Base-by-base conservation (phyloP, 1,140 invertebrate genomes). In the Cotesia typhae region DNA sequence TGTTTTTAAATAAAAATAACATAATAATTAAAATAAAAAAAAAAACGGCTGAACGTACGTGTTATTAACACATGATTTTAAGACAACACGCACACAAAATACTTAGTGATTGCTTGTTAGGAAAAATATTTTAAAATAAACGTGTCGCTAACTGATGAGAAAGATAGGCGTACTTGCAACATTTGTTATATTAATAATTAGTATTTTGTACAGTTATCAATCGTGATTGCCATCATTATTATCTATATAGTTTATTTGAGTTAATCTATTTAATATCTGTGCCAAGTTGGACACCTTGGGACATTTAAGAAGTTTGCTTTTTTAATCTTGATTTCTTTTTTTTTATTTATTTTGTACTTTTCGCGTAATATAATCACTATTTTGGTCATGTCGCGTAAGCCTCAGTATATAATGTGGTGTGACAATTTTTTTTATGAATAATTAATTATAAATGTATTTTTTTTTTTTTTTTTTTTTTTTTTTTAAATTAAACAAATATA, bases 81-180 rank as follows among this genome's bases (percentile, higher is more conserved):
- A 65, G 41, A 65, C n/a, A 65, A 47, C 38, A 66, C 64, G 37
- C 37, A 51, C 47, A 66, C 41, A 28, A 14, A 64, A 64, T 64
- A 64, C 9, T 28, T 28, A 60, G 28, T 60, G 59, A 28, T 60
- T 41, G 36, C 4, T 64, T 35, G n/a, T 14, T 64, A 9, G 14
- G n/a, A 64, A 64, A 64, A 41, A 47, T 37, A 41, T 10, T n/a
- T n/a, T 37, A 47, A 64, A 12, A 64, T 9, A 64, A 64, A 70
- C 78, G 79, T 83, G 78, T 82, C 80, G 73, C 75, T 68, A 79
- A 77, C 72, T 78, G 69, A 82, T 83, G 82, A 83, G 80, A 82
- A 83, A 82, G 81, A 83, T 83, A 83, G 80, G 81, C 76, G 80
- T 83, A 70, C 75, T 76, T 74, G 70, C 38, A 66, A 41, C 14